Conservation (phyloP, 2,113 vertebrate species). For the Crotalus viridis region DNA sequence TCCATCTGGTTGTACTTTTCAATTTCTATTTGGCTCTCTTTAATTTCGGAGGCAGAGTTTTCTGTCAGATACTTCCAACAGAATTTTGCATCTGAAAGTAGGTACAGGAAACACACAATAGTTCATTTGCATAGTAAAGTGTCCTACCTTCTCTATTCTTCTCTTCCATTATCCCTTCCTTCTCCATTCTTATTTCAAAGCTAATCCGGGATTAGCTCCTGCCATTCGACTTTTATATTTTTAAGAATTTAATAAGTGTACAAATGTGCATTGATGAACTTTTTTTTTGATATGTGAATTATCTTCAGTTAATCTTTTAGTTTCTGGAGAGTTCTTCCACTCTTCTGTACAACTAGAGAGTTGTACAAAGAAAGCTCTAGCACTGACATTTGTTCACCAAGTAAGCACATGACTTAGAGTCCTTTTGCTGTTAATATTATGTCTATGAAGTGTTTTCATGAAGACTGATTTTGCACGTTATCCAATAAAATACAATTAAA, state of each 20-base stretch:
- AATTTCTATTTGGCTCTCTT: background rate
- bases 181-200: background rate
- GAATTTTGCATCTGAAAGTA: background rate
- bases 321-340: background rate
- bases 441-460: background rate
- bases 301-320: background rate
- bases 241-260: background rate
- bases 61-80: background rate
- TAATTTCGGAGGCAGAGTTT: background rate
- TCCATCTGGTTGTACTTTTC: background rate
- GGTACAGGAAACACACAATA: background rate
- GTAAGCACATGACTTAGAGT: slow-evolving; percentile 8
- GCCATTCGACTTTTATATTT: background rate
- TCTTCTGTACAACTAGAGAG: background rate
- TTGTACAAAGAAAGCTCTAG: background rate
- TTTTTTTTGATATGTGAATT: background rate
- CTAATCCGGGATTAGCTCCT: background rate
- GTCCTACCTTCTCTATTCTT: background rate
- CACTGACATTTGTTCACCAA: background rate
- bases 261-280: background rate
- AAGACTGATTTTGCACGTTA: background rate
- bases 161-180: background rate
- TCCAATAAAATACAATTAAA: background rate
- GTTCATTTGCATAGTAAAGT: background rate
- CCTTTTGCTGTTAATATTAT: slow-evolving; percentile 6